phyloP scores from a whole-genome alignment of 2,888 invertebrate species.

The Pelosia muscerda region DNA sequence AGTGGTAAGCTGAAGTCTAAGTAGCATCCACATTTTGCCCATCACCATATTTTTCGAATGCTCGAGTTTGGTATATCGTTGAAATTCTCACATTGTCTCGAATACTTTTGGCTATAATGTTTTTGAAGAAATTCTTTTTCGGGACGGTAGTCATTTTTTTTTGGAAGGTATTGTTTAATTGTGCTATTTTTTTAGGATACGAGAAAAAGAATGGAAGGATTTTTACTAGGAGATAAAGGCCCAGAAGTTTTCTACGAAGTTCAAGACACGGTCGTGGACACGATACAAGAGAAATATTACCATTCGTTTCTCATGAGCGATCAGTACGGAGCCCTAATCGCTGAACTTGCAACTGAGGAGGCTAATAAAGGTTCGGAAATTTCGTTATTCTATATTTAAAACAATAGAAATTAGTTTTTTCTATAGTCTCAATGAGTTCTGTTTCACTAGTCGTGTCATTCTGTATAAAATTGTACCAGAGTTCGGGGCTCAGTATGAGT shows the following conservation, averaged over 20 bases:
- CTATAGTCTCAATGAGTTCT: too few species aligned
- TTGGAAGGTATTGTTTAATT: neutral
- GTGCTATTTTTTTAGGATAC: conserved; percentile 79
- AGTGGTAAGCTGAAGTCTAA: neutral
- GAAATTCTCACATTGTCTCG: neutral
- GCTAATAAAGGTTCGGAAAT: conserved; percentile 72
- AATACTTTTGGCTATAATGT: neutral
- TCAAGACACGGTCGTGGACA: conserved; percentile 92
- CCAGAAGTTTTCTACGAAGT: conserved; percentile 96
- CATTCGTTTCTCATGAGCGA: conserved; percentile 95
- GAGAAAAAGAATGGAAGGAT: conserved; percentile 94
- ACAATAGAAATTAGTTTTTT: too few species aligned
- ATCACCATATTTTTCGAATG: neutral
- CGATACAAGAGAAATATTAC: conserved; percentile 95
- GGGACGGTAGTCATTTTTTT: neutral
- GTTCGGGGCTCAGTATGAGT: too few species aligned
- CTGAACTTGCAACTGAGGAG: conserved; percentile 89
- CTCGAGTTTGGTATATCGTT: neutral
- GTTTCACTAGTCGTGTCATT: too few species aligned
- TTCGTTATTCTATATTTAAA: neutral
- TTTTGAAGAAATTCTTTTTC: neutral
- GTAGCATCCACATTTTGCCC: neutral
- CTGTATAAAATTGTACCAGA: too few species aligned
- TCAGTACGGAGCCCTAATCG: conserved; percentile 91
- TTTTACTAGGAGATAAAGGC: conserved; percentile 94